These are phyloP conservation scores for Globia sparganii DNA, from an alignment of 2,888 invertebrate species.

Conservation along the genomic window DNA sequence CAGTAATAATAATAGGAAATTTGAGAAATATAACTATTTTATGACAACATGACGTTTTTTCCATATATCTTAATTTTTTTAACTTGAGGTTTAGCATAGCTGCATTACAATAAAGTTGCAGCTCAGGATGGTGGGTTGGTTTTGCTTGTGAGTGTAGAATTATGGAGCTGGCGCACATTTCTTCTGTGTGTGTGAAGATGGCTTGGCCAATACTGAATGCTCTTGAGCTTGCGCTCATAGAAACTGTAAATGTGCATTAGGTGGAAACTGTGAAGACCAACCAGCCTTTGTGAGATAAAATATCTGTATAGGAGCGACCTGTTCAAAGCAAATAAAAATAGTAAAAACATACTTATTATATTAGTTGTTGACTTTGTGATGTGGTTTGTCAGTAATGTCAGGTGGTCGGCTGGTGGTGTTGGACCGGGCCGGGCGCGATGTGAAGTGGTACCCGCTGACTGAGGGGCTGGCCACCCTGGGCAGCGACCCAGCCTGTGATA, in stretches of 20 bases:
- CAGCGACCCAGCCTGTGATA: conserved; percentile 81
- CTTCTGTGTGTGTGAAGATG: not conserved
- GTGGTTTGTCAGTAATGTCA: conserved; percentile 72
- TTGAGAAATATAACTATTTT: not conserved
- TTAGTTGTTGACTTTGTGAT: not conserved
- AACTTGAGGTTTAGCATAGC: not conserved
- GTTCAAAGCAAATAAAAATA: not conserved
- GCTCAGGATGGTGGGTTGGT: not conserved
- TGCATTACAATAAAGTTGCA: not conserved
- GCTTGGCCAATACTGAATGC: not conserved
- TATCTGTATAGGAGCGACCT: not conserved
- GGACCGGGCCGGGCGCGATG: conserved; percentile 82
- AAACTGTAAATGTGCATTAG: not conserved
- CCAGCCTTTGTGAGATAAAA: not conserved
- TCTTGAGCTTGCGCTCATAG: not conserved
- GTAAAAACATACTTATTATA: not conserved
- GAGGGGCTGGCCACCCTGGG: conserved; percentile 84
- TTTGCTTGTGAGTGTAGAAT: not conserved
- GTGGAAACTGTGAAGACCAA: not conserved
- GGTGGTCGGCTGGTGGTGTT: conserved; percentile 85
- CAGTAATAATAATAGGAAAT: not conserved
- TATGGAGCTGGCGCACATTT: not conserved
- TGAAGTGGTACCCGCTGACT: conserved; percentile 78
- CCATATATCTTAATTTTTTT: not conserved
- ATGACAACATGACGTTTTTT: not conserved